These are phyloP conservation scores for Meghimatium bilineatum DNA, from an alignment of 2,888 invertebrate genomes.

Conservation along the genomic window DNA sequence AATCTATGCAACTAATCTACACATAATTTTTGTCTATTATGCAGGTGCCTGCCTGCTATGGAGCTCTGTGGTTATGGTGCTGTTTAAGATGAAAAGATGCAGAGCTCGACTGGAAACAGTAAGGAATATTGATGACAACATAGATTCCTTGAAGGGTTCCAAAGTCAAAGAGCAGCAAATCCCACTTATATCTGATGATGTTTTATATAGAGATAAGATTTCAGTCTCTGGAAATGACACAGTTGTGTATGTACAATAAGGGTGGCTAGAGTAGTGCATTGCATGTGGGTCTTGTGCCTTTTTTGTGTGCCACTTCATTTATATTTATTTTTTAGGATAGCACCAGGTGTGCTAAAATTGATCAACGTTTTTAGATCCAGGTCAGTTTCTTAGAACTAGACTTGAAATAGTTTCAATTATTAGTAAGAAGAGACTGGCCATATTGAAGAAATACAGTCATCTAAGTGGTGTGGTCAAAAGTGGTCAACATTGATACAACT, in stretches of 20 bases:
- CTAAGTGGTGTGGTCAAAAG: too few species aligned
- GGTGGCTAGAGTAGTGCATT: neutral
- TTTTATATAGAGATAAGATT: slow-evolving; percentile 35
- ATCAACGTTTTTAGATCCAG: too few species aligned
- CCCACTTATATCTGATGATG: slow-evolving; percentile 49
- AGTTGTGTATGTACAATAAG: slow-evolving; percentile 46
- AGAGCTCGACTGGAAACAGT: slow-evolving; percentile 57
- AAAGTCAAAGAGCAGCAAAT: slow-evolving; percentile 50
- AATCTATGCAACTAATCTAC: neutral
- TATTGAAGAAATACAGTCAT: too few species aligned
- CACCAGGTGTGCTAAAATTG: neutral
- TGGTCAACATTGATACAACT: too few species aligned
- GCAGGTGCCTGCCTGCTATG: slow-evolving; percentile 68
- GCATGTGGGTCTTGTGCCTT: slow-evolving; percentile 2
- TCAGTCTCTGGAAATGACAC: slow-evolving; percentile 35
- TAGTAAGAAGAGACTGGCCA: too few species aligned
- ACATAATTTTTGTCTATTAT: neutral
- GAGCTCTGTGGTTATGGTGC: slow-evolving; percentile 70
- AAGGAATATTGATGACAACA: slow-evolving; percentile 51
- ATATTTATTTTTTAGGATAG: neutral
- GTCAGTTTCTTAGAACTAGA: too few species aligned
- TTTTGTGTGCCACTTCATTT: neutral
- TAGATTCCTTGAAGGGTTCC: slow-evolving; percentile 48
- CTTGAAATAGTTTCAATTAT: too few species aligned
- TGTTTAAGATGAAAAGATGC: slow-evolving; percentile 70